These are phyloP conservation scores for Standfussiana lucernea DNA, from an alignment of 2,888 invertebrate species.

Conservation along the genomic window DNA sequence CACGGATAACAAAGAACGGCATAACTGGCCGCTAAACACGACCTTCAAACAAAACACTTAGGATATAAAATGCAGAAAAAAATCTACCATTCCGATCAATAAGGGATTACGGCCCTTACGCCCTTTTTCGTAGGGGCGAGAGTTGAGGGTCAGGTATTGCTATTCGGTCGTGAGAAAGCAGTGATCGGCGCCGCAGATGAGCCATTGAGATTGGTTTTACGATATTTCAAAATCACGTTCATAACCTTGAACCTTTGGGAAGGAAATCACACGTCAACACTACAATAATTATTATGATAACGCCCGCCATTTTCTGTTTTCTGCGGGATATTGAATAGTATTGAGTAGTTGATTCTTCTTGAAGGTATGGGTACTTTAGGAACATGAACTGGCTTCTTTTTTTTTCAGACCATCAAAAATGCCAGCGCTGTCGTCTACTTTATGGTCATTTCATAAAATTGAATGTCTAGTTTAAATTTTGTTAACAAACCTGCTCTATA, in stretches of 20 bases:
- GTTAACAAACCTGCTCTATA: neutral
- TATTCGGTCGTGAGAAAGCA: constrained; percentile 85
- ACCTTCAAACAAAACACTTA: constrained; percentile 84
- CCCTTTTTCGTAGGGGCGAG: constrained; percentile 56
- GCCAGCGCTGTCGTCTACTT: no score
- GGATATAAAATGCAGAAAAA: constrained; percentile 74
- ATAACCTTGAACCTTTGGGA: constrained; percentile 87
- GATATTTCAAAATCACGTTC: constrained; percentile 88
- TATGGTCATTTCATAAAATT: constrained; percentile 6
- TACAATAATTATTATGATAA: constrained; percentile 71
- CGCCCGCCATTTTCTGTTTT: constrained; percentile 46
- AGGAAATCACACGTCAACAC: constrained; percentile 83
- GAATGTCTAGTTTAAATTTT: neutral
- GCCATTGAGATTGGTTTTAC: constrained; percentile 86
- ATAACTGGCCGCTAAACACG: constrained; percentile 86
- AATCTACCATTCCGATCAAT: constrained; percentile 62
- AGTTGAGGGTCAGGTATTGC: constrained; percentile 54
- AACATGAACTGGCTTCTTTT: neutral
- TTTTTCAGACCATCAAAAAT: neutral
- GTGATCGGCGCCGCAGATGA: constrained; percentile 81
- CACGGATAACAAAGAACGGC: constrained; percentile 87
- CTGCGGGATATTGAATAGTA: constrained; percentile 40
- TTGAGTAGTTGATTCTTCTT: constrained; percentile 20
- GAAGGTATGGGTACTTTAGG: neutral
- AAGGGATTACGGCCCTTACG: constrained; percentile 70